phyloP scores from a whole-genome alignment of 2,113 vertebrate genomes.

The Pantherophis guttatus region DNA sequence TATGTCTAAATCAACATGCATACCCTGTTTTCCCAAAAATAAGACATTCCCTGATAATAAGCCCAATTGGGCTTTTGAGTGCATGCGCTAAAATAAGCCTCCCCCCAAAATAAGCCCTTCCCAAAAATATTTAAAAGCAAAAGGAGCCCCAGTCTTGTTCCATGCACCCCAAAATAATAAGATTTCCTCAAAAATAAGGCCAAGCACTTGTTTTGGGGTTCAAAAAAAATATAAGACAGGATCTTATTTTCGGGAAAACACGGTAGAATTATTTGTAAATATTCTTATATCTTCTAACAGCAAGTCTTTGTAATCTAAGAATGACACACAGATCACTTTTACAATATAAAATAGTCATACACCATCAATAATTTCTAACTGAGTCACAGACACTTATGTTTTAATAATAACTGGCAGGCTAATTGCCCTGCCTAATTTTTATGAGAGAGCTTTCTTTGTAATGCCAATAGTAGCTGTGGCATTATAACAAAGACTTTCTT shows the following conservation, averaged over 20 bases:
- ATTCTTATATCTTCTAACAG: neutral
- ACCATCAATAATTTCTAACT: slow-evolving; percentile 15
- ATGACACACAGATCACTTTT: neutral
- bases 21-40: neutral
- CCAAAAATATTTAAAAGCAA: too few species aligned
- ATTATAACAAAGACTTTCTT: slow-evolving; percentile 13
- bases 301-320: neutral
- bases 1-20: neutral
- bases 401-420: slow-evolving; percentile 17
- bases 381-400: slow-evolving; percentile 16
- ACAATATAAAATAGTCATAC: neutral
- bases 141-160: too few species aligned
- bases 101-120: too few species aligned
- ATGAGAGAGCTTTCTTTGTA: slow-evolving; percentile 11
- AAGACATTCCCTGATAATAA: too few species aligned
- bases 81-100: too few species aligned
- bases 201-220: too few species aligned
- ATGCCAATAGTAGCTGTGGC: neutral
- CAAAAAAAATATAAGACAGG: too few species aligned
- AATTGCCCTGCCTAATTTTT: slow-evolving; percentile 9
- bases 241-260: too few species aligned
- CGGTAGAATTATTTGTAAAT: neutral
- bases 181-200: too few species aligned
- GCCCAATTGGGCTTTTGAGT: too few species aligned
- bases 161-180: too few species aligned